Conservation (phyloP, 2,797 vertebrate genomes). For the Oryzias sinensis region DNA sequence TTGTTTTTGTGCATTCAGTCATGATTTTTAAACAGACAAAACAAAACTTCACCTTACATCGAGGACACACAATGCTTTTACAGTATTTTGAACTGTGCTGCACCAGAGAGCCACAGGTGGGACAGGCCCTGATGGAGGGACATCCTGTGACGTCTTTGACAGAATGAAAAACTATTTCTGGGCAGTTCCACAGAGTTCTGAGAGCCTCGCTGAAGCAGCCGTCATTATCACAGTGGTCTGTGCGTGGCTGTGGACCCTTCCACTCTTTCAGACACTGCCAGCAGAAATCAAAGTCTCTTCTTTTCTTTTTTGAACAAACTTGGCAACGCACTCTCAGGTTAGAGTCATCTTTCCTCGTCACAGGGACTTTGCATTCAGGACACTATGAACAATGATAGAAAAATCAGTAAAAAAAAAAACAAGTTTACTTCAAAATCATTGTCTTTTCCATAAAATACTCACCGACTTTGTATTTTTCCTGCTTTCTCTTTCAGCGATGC, state of each 20-base stretch:
- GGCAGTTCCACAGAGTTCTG: slow-evolving; percentile 31
- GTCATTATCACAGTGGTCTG: slow-evolving; percentile 28
- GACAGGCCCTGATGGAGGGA: slow-evolving; percentile 54
- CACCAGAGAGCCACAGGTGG: slow-evolving; percentile 54
- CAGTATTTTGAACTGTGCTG: slow-evolving; percentile 35
- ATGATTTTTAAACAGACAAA: slow-evolving; percentile 63
- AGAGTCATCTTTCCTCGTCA: slow-evolving; percentile 41
- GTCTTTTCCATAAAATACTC: background rate
- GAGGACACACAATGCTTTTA: slow-evolving; percentile 47
- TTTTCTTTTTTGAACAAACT: slow-evolving; percentile 36
- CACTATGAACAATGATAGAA: slow-evolving; percentile 54
- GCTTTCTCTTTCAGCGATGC: slow-evolving; percentile 49
- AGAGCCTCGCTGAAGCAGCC: slow-evolving; percentile 47
- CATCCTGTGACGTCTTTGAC: slow-evolving; percentile 35
- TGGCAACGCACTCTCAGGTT: slow-evolving; percentile 56
- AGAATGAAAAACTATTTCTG: slow-evolving; percentile 13
- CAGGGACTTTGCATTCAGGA: slow-evolving; percentile 12
- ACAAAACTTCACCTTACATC: slow-evolving; percentile 51
- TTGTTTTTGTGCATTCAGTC: slow-evolving; percentile 12
- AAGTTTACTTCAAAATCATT: background rate
- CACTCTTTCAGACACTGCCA: slow-evolving; percentile 62
- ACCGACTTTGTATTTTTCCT: slow-evolving; percentile 6
- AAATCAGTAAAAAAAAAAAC: background rate
- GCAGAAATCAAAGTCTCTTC: slow-evolving; percentile 47
- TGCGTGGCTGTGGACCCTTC: slow-evolving; percentile 34